phyloP scores from a whole-genome alignment of 2,797 vertebrate genomes.

The Melanotaenia pygmaea region DNA sequence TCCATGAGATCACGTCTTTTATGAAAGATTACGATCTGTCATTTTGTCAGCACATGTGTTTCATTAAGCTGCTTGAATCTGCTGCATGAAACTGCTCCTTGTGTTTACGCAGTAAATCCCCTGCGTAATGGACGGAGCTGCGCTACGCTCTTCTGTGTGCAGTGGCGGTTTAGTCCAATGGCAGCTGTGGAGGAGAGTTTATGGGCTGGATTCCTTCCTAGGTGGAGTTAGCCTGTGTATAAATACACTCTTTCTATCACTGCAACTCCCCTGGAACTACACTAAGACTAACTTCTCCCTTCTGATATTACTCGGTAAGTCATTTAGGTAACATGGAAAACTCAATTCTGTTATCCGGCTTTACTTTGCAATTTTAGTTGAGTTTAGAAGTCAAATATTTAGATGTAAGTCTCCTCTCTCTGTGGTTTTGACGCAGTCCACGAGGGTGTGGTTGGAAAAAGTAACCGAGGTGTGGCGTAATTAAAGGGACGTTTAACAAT shows the following conservation, averaged over 20 bases:
- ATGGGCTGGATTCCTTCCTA: conserved; percentile 62
- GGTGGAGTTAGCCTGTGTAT: conserved; percentile 74
- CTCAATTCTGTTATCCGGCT: neutral
- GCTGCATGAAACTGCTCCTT: conserved; percentile 2
- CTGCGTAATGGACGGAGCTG: neutral
- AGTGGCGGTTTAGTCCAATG: conserved; percentile 44
- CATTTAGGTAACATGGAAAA: neutral
- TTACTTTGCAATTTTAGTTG: neutral
- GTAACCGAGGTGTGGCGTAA: neutral
- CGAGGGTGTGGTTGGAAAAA: conserved; percentile 59
- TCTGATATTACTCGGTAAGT: conserved; percentile 61
- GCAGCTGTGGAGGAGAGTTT: conserved; percentile 12
- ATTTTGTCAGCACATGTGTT: conserved; percentile 23
- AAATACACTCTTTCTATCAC: conserved; percentile 46
- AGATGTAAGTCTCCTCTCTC: neutral
- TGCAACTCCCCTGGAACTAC: conserved; percentile 46
- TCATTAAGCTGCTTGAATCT: conserved; percentile 11
- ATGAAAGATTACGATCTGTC: conserved; percentile 11
- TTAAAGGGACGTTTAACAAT: neutral
- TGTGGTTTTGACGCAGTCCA: neutral
- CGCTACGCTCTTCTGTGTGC: neutral
- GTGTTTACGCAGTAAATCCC: conserved; percentile 20
- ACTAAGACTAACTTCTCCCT: conserved; percentile 23
- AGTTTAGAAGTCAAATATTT: neutral
- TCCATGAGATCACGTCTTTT: conserved; percentile 15